A percentile compares a stretch with the other conserved stretches of the same genome.
These are phyloP conservation scores for Coregonus sp. DNA, from an alignment of 2,797 vertebrate genomes.

Conservation along the genomic window DNA sequence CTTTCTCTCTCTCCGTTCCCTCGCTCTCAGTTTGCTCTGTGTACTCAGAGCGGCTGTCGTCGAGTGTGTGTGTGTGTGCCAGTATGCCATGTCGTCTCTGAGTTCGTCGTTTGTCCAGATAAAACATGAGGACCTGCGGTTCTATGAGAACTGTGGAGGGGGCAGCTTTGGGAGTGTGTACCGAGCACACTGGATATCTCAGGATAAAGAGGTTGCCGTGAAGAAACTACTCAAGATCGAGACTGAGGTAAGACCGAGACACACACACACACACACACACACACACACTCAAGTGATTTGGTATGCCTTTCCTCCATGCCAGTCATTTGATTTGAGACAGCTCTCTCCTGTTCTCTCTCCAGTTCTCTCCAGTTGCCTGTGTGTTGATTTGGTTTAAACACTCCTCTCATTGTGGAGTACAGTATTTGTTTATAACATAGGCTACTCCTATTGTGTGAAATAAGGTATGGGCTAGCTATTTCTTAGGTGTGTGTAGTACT, in stretches of 20 bases:
- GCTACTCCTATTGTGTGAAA: slow-evolving; percentile 56
- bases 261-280: not conserved
- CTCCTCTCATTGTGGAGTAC: slow-evolving; percentile 15
- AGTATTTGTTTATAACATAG: slow-evolving; percentile 49
- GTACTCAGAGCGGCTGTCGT: slow-evolving; percentile 34
- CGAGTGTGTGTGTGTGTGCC: slow-evolving; percentile 65
- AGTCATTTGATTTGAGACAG: not conserved
- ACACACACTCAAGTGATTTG: too few relatives aligned
- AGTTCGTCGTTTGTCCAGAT: slow-evolving; percentile 98
- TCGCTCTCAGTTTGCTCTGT: not conserved
- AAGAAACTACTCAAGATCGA: slow-evolving; percentile 98
- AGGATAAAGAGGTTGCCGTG: slow-evolving; percentile 96
- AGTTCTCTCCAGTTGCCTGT: slow-evolving; percentile 31
- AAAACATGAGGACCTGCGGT: slow-evolving; percentile 94
- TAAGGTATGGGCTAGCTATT: slow-evolving; percentile 30
- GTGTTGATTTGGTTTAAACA: slow-evolving; percentile 65
- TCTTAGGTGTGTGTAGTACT: not conserved
- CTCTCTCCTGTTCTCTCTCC: not conserved
- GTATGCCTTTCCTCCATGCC: too few relatives aligned
- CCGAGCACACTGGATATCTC: slow-evolving; percentile 92
- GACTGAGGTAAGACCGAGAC: slow-evolving; percentile 84
- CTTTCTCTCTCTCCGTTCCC: slow-evolving; percentile 22
- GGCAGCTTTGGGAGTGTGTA: slow-evolving; percentile 98
- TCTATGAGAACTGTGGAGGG: slow-evolving; percentile 96
- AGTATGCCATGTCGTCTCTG: slow-evolving; percentile 99